Base-by-base conservation (phyloP, 2,888 invertebrate species). In the Sceliomorpha sp. region DNA sequence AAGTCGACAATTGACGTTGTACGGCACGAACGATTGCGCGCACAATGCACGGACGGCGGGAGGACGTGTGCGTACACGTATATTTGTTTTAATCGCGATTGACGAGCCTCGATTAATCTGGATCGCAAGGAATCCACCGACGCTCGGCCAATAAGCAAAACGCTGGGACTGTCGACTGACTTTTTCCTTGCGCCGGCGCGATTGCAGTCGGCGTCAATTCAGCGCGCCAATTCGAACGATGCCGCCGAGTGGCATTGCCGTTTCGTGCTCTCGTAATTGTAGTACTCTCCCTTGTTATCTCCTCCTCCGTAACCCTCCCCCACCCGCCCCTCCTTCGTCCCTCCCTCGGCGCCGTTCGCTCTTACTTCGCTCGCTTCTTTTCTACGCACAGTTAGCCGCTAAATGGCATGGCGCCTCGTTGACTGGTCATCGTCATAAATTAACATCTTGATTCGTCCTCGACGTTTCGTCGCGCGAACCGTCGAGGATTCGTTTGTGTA, bases 321-420 rank as follows among this genome's bases (percentile, higher is more conserved):
- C 13, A 26, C 42, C 1, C 42, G 2, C 42, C 9, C 6, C 42
- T 14, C 36, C 39, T 8, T 17, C 13, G 44, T 36, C 50, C 47
- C 34, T 50, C 59, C 48, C 40, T 26, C 37, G 45, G 48, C 32
- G 29, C 37, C 45, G 45, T 5, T 20, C 20, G 10, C 8, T 7
- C 13, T 42, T 26, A 1, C 42, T 9, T 26, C 9, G 9, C 42
- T 14, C 36, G 51, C 26, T 31, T 56, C 42, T 17, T 64, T 58
- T 53, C 53, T 53, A 40, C 36, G 42, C 39, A 48, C 37, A 53
- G 53, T 55, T 53, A 59, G 59, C 39, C 45, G 55, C 56, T 56
- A 68, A 86, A 86, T 84, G 79, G 78, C 75, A 75, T 81, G 86
- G 86, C 86, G 86, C 86, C 86, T 84, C 62, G 78, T 76, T 77